Evolutionary conservation across 1,140 invertebrate species (phyloP).

Genomic region (Saccostrea cuccullata): DNA sequence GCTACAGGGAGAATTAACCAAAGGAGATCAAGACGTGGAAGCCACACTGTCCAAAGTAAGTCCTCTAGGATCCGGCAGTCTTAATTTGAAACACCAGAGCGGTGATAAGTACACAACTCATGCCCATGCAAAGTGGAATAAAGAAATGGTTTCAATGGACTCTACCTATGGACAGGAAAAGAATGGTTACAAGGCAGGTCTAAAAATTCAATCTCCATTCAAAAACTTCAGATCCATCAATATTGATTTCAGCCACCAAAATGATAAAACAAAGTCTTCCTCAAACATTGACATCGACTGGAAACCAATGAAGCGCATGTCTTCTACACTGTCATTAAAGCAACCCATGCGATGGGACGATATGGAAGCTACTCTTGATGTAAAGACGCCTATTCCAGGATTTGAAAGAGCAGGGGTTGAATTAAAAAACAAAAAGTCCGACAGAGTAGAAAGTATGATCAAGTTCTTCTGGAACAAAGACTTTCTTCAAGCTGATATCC

Average conservation of each 20-base stretch:
- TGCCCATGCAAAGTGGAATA: conserved; percentile 36
- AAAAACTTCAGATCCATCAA: conserved; percentile 27
- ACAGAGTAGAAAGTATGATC: conserved; percentile 5
- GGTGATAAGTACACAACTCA: conserved; percentile 15
- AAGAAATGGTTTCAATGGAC: conserved; percentile 22
- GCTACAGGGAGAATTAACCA: conserved; percentile 5
- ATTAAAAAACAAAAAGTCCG: conserved; percentile 16
- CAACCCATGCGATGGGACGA: conserved; percentile 28
- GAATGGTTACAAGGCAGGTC: background rate
- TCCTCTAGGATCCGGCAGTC: conserved; percentile 32
- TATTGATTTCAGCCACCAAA: background rate
- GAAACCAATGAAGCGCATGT: conserved; percentile 53
- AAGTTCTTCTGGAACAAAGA: conserved; percentile 30
- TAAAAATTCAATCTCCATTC: conserved; percentile 30
- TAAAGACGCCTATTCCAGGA: conserved; percentile 47
- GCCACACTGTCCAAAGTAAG: background rate
- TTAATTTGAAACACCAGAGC: conserved; percentile 43
- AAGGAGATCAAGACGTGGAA: conserved; percentile 15
- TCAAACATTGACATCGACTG: conserved; percentile 48
- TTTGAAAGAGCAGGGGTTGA: conserved; percentile 37
- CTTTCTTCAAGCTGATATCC: conserved; percentile 39
- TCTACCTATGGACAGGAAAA: conserved; percentile 14
- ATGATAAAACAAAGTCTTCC: conserved; percentile 8
- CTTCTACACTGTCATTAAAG: conserved; percentile 10
- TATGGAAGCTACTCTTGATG: conserved; percentile 34